Conservation (phyloP, 2,888 invertebrate species). For the Leptinotarsa juncta region DNA sequence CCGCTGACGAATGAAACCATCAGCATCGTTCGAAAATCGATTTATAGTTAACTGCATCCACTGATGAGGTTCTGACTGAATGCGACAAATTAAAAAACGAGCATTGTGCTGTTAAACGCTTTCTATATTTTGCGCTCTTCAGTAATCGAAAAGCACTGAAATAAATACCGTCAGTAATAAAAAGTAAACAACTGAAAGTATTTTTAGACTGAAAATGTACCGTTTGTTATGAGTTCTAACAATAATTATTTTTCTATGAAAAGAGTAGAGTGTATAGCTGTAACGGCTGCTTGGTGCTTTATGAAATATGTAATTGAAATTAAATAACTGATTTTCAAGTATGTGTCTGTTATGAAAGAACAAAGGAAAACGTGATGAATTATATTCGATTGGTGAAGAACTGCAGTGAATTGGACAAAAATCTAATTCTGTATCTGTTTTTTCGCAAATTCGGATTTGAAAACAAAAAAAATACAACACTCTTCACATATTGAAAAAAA, state of each 20-base stretch:
- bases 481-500: no score
- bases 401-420: no score
- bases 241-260: slow-evolving; percentile 13
- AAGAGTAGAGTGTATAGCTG: not conserved
- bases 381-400: no score
- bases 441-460: no score
- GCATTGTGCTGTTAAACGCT: slow-evolving; percentile 12
- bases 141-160: slow-evolving; percentile 17
- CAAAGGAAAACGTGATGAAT: no score
- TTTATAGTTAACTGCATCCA: slow-evolving; percentile 5
- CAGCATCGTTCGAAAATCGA: slow-evolving; percentile 5
- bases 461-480: no score
- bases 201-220: not conserved
- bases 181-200: slow-evolving; percentile 13
- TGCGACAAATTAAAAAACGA: slow-evolving; percentile 1
- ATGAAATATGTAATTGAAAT: no score
- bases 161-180: not conserved
- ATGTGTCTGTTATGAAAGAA: no score
- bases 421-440: no score
- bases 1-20: not conserved
- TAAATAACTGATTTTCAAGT: no score
- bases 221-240: not conserved
- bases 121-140: slow-evolving; percentile 9
- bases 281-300: no score
- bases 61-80: not conserved